Percentiles rank a stretch among this genome's conserved stretches.
These are phyloP conservation scores for Eudemis profundana DNA, from an alignment of 2,888 invertebrate species.

Conservation along the genomic window DNA sequence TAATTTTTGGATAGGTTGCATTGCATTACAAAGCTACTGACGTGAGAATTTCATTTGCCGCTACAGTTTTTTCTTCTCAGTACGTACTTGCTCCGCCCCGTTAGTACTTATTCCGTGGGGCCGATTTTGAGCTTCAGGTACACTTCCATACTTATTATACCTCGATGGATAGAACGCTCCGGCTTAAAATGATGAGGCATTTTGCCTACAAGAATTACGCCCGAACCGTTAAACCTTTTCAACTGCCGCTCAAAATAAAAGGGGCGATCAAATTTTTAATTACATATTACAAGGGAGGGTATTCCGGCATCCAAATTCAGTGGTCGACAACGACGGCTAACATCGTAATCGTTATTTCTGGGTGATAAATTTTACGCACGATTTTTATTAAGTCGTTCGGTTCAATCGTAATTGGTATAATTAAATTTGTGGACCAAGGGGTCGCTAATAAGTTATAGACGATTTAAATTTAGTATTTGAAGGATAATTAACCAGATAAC, in stretches of 20 bases:
- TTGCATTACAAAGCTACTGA: too few relatives aligned
- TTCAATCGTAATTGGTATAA: conserved; percentile 11
- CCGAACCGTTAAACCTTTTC: conserved; percentile 18
- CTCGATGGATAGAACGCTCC: too few relatives aligned
- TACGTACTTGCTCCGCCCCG: too few relatives aligned
- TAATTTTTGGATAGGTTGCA: too few relatives aligned
- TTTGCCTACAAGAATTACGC: conserved; percentile 18
- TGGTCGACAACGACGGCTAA: conserved; percentile 23
- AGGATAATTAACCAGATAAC: too few relatives aligned
- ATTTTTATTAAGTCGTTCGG: conserved; percentile 13
- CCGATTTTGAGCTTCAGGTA: too few relatives aligned
- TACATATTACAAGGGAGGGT: conserved; percentile 13
- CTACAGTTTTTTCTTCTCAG: too few relatives aligned
- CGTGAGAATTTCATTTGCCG: too few relatives aligned
- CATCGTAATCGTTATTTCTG: conserved; percentile 22
- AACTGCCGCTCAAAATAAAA: conserved; percentile 18
- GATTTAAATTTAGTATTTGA: not conserved
- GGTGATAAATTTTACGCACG: conserved; percentile 26
- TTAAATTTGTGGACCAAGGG: conserved; percentile 10
- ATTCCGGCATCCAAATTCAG: conserved; percentile 6
- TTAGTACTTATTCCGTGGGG: too few relatives aligned
- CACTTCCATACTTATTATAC: conserved; percentile 7
- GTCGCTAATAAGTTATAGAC: not conserved
- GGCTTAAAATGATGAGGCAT: not conserved
- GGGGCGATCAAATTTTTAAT: conserved; percentile 22